phyloP scores from a whole-genome alignment of 2,797 vertebrate genomes.

The Acestrorhynchus altus region DNA sequence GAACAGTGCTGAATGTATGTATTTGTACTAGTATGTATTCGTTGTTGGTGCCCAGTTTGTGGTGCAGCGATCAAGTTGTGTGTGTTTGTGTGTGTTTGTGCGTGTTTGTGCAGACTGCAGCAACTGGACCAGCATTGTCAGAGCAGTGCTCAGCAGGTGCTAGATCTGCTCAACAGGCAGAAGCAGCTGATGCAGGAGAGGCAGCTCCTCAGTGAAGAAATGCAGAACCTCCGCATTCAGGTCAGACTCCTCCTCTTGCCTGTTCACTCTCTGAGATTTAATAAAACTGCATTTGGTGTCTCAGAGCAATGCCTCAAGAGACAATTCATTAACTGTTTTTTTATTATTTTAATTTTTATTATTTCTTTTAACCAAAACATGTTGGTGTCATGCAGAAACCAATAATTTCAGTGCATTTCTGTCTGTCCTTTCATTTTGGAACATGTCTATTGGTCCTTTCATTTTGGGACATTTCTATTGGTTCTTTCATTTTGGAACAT shows the following conservation, averaged over 20 bases:
- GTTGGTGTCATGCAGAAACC: no score
- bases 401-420: no score
- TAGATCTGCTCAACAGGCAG: slow-evolving; percentile 90
- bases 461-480: no score
- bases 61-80: background rate
- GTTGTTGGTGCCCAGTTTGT: background rate
- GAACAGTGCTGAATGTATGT: no score
- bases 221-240: slow-evolving; percentile 73
- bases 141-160: slow-evolving; percentile 90
- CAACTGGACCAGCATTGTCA: slow-evolving; percentile 93
- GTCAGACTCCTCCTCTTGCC: slow-evolving; percentile 32
- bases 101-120: slow-evolving; percentile 80
- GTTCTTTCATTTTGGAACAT: no score
- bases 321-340: no score
- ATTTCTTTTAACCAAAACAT: no score
- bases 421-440: no score
- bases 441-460: no score
- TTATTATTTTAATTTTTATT: no score
- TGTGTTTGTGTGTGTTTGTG: slow-evolving; percentile 41
- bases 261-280: background rate
- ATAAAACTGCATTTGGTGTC: background rate
- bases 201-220: slow-evolving; percentile 83
- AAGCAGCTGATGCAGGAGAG: slow-evolving; percentile 89
- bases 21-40: background rate
- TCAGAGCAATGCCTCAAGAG: background rate